Evolutionary conservation across 2,888 invertebrate species (phyloP).

Genomic region (Leucoma salicis): DNA sequence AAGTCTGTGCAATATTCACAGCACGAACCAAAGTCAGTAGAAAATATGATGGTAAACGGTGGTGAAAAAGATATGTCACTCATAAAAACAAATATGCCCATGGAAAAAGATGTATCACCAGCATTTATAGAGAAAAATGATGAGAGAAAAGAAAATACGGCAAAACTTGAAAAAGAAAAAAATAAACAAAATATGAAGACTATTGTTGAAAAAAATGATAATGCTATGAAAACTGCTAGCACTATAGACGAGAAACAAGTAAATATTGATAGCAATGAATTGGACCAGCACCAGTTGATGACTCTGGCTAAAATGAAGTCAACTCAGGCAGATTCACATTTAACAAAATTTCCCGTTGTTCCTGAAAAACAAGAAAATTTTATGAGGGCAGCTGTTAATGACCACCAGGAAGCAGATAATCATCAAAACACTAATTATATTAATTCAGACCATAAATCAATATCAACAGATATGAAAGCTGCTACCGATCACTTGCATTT

Average conservation of each 20-base stretch:
- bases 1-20: conserved; percentile 6
- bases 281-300: neutral
- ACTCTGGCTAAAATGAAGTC: conserved; percentile 22
- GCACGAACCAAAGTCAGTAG: conserved; percentile 1
- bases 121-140: conserved; percentile 10
- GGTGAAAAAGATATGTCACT: neutral
- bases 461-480: conserved; percentile 2
- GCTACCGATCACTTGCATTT: neutral
- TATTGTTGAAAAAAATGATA: conserved; percentile 12
- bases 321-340: conserved; percentile 12
- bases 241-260: conserved; percentile 6
- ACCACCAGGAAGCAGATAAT: conserved; percentile 7
- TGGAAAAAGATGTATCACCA: conserved; percentile 3
- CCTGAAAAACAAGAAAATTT: neutral
- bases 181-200: conserved; percentile 8
- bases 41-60: neutral
- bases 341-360: neutral
- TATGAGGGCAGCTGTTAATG: conserved; percentile 2
- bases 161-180: conserved; percentile 9
- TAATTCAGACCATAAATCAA: conserved; percentile 1
- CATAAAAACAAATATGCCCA: neutral
- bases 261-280: conserved; percentile 12
- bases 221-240: conserved; percentile 17
- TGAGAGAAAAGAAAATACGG: conserved; percentile 1
- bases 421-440: conserved; percentile 3